Conservation (phyloP, 2,888 invertebrate species). For the Trichogramma evanescens region DNA sequence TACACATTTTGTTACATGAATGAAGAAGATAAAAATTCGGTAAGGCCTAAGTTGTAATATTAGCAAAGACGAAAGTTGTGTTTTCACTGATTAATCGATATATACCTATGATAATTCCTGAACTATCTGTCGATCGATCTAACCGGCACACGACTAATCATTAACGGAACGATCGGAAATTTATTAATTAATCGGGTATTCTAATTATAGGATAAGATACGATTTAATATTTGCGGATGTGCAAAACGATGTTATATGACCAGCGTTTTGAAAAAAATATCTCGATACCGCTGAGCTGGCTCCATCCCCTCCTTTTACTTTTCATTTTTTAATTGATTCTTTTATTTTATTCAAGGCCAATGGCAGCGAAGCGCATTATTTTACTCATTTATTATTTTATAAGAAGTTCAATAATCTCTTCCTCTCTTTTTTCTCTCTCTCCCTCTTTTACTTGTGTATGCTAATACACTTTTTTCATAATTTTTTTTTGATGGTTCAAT, state of each 20-base stretch:
- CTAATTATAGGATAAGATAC: conserved; percentile 6
- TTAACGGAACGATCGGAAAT: conserved; percentile 12
- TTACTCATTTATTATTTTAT: background rate
- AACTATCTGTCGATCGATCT: conserved; percentile 5
- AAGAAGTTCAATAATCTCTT: background rate
- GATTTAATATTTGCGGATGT: background rate
- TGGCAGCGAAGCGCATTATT: conserved; percentile 42
- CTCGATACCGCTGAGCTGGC: conserved; percentile 46
- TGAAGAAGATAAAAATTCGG: conserved; percentile 1
- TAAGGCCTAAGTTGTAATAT: conserved; percentile 1
- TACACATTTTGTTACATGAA: background rate
- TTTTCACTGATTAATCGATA: too few relatives aligned
- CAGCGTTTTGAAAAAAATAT: conserved; percentile 36
- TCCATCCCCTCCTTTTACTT: conserved; percentile 47
- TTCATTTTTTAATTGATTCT: conserved; percentile 4
- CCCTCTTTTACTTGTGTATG: background rate
- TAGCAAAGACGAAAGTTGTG: too few relatives aligned
- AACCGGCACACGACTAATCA: background rate
- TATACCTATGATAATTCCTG: background rate
- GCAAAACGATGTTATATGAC: conserved; percentile 26
- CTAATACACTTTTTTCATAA: background rate
- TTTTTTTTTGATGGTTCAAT: too few relatives aligned
- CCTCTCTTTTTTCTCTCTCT: conserved; percentile 5
- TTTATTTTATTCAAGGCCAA: conserved; percentile 35
- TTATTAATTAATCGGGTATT: background rate